Conservation (phyloP, 2,797 vertebrate species). For the Centropyge bicolor region DNA sequence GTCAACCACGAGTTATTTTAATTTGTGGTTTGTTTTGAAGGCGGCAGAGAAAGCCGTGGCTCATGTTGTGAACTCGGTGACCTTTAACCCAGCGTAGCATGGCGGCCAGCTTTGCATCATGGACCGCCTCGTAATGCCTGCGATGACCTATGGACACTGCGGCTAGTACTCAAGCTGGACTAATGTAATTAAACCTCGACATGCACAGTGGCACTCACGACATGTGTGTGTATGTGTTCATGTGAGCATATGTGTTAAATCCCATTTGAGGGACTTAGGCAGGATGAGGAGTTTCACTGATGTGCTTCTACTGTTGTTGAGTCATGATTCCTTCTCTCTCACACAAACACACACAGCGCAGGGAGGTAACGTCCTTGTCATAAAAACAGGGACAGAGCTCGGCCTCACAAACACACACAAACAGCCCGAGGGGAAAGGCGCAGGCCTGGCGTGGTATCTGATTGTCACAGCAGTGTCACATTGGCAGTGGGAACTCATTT, state of each 20-base stretch:
- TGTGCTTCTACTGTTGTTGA: constrained; percentile 52
- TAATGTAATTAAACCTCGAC: constrained; percentile 51
- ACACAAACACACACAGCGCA: constrained; percentile 26
- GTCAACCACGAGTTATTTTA: constrained; percentile 29
- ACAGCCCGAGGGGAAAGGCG: constrained; percentile 54
- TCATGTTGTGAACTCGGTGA: neutral
- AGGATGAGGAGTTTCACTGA: constrained; percentile 58
- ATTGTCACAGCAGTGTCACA: constrained; percentile 76
- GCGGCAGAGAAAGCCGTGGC: neutral
- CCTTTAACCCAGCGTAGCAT: constrained; percentile 2
- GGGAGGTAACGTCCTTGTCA: constrained; percentile 75
- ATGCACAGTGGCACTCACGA: constrained; percentile 2
- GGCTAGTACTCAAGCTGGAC: constrained; percentile 19
- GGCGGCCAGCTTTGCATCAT: neutral
- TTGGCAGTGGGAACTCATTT: constrained; percentile 66
- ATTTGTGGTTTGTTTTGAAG: constrained; percentile 34
- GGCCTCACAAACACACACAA: constrained; percentile 32
- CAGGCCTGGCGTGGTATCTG: constrained; percentile 67
- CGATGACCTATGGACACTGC: neutral
- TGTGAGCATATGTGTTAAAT: constrained; percentile 49
- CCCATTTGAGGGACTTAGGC: constrained; percentile 59
- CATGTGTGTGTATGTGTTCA: constrained; percentile 21
- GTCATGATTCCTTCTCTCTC: constrained; percentile 44
- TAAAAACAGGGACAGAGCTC: constrained; percentile 54
- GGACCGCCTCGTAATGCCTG: constrained; percentile 4